phyloP scores from a whole-genome alignment of 1,140 invertebrate genomes.

The Saccostrea cuccullata region DNA sequence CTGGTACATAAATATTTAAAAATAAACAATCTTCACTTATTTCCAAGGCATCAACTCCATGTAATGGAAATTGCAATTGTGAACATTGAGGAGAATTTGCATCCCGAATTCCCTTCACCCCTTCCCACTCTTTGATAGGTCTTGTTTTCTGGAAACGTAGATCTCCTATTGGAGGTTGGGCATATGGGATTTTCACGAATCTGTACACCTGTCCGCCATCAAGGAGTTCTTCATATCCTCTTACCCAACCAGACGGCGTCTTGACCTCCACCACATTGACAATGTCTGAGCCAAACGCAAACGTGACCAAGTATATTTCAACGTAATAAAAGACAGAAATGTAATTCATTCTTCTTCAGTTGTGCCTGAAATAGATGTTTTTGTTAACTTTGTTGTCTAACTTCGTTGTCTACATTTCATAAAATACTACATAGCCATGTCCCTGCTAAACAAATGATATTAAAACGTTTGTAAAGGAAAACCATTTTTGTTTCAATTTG shows the following conservation, averaged over 20 bases:
- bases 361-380: too few species aligned
- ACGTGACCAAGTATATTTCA: not conserved
- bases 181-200: slow-evolving; percentile 29
- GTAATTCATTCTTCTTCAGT: too few species aligned
- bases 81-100: not conserved
- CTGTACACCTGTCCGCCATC: not conserved
- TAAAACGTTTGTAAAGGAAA: too few species aligned
- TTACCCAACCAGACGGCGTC: slow-evolving; percentile 5
- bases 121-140: not conserved
- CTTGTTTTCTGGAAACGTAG: slow-evolving; percentile 18
- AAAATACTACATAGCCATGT: too few species aligned
- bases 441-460: too few species aligned
- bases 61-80: not conserved
- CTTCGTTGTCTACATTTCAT: too few species aligned
- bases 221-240: not conserved
- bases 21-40: slow-evolving; percentile 52
- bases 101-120: not conserved
- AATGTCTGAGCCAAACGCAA: not conserved
- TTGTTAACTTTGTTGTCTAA: too few species aligned
- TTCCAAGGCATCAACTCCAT: not conserved
- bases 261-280: not conserved
- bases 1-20: slow-evolving; percentile 56
- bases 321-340: not conserved
- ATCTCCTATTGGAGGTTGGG: slow-evolving; percentile 20
- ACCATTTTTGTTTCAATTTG: too few species aligned